A percentile compares a stretch with the other conserved stretches of the same genome.
phyloP scores from a whole-genome alignment of 2,113 vertebrate species.

The Dromiciops gliroides region DNA sequence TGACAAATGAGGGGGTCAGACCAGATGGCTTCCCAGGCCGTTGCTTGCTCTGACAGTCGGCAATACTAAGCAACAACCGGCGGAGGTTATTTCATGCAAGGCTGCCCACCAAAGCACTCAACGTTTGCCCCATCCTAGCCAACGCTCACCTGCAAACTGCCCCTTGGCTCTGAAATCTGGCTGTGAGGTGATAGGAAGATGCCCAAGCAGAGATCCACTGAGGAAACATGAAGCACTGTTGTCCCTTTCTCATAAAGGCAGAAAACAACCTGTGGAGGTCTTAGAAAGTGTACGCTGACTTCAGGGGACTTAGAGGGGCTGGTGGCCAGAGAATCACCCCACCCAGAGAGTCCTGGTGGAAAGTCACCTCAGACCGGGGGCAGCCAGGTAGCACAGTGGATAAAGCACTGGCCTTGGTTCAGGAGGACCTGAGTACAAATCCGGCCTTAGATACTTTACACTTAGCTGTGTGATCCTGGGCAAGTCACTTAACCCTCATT shows the following conservation, averaged over 20 bases:
- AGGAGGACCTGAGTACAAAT: too few relatives aligned
- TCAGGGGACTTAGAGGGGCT: background rate
- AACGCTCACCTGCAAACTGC: background rate
- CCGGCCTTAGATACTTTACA: too few relatives aligned
- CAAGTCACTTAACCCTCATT: too few relatives aligned
- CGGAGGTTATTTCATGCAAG: background rate
- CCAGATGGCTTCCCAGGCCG: background rate
- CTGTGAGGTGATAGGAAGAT: background rate
- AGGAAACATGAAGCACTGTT: too few relatives aligned
- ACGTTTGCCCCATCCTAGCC: background rate
- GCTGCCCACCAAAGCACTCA: background rate
- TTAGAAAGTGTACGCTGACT: background rate
- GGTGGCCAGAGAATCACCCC: background rate
- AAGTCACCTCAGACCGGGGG: background rate
- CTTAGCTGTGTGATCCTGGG: too few relatives aligned
- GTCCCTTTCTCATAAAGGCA: background rate
- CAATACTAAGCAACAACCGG: background rate
- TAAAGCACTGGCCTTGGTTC: too few relatives aligned
- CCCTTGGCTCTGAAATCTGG: background rate
- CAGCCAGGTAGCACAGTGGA: too few relatives aligned
- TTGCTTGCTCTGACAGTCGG: background rate
- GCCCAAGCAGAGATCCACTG: background rate
- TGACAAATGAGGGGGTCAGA: background rate
- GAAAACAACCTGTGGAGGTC: background rate
- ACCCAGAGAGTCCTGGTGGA: background rate